Conservation (phyloP, 2,888 invertebrate species). For the Eubasilissa splendida region DNA sequence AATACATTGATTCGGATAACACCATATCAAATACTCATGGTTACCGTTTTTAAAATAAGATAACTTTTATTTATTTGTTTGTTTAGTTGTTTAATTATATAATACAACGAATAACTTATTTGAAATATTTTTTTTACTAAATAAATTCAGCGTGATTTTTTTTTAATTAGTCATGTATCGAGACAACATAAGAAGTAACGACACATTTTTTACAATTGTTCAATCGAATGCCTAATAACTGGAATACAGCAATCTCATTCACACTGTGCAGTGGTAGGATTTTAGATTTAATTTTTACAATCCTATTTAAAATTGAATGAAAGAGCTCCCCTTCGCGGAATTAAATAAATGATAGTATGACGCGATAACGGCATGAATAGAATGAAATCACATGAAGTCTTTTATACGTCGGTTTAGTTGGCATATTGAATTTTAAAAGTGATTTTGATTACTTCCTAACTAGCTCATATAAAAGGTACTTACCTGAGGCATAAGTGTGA, state of each 20-base stretch:
- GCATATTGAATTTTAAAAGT: slow-evolving; percentile 41
- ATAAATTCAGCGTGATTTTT: too few relatives aligned
- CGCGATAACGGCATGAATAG: slow-evolving; percentile 47
- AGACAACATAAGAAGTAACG: neutral
- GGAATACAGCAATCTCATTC: slow-evolving; percentile 25
- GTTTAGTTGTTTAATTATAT: too few relatives aligned
- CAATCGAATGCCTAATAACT: neutral
- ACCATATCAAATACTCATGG: too few relatives aligned
- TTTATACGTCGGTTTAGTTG: slow-evolving; percentile 34
- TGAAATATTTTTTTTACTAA: too few relatives aligned
- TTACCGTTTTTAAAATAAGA: too few relatives aligned
- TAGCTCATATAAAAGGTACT: neutral
- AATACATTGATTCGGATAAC: slow-evolving; percentile 31
- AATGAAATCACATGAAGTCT: slow-evolving; percentile 34
- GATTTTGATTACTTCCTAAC: slow-evolving; percentile 31
- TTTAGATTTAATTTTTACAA: slow-evolving; percentile 36
- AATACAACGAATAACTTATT: too few relatives aligned
- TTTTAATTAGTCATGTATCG: neutral
- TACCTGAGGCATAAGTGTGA: too few relatives aligned
- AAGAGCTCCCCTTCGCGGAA: slow-evolving; percentile 42
- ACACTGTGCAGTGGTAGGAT: slow-evolving; percentile 12
- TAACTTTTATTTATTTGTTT: too few relatives aligned
- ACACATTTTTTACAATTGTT: slow-evolving; percentile 6
- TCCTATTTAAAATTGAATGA: slow-evolving; percentile 49
- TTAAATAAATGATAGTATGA: slow-evolving; percentile 53